Base-by-base conservation (phyloP, 2,797 vertebrate species). In the Microcaecilia unicolor region DNA sequence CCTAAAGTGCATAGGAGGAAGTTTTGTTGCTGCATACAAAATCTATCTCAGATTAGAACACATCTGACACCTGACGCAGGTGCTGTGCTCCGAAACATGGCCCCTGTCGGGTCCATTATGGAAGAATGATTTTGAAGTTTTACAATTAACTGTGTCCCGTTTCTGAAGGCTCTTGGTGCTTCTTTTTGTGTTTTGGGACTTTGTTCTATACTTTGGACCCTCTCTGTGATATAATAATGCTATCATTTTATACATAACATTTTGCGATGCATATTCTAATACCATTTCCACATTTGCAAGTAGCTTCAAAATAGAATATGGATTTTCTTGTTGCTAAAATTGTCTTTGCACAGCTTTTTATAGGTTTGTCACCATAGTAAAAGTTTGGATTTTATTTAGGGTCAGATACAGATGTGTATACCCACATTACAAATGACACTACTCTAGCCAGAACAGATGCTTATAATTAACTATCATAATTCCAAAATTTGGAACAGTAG, bases 381-480 rank as follows among this genome's bases (percentile, higher is more conserved):
- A 16, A 35, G 28, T 43, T 61, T 37, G 48, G 37, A 55, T 68
- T 53, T 53, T 41, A 51, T 70, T 64, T 63, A 51, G 55, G 68
- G 68, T 70, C 60, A 42, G 48, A 44, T 57, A 13, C 9, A 25
- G 38, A 60, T 41, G 25, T 15, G 0, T 47, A 34, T 21, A 37
- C 38, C 40, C 44, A 40, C 37, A 49, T 62, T 55, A 50, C 64
- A 61, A 63, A 66, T 55, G 34, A 43, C 30, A 59, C 44, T 41
- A 50, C 51, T 49, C 24, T 25, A 34, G 35, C 48, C 28, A 34
- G 33, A 44, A 43, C 18, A 51, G 29, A 22, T 52, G 30, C n/a
- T 46, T 58, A 37, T 27, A 64, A 22, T 37, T 25, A 33, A 47
- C 31, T 47, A 44, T 61, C 42, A 59, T 43, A 28, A 59, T 41